Conservation (phyloP, 2,113 vertebrate species). For the Indri indri region DNA sequence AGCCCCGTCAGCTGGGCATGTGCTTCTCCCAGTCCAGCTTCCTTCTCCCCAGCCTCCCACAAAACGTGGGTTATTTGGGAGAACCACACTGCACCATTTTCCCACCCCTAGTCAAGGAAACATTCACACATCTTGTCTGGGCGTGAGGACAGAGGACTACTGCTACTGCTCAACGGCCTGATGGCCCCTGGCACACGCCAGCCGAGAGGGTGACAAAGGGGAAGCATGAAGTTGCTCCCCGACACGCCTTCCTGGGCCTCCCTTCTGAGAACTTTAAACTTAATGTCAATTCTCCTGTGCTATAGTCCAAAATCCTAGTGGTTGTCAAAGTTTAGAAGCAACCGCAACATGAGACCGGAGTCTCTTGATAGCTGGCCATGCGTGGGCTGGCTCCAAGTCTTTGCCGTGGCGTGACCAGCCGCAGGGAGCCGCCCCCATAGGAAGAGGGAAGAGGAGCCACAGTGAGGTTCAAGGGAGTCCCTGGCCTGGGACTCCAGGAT, state of each 20-base stretch:
- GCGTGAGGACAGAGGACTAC: background rate
- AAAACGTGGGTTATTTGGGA: background rate
- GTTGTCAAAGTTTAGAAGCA: background rate
- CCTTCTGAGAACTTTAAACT: background rate
- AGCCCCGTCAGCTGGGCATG: accelerated
- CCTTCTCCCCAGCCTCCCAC: background rate
- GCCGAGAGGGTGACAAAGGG: background rate
- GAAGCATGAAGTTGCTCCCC: accelerated
- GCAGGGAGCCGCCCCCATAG: background rate
- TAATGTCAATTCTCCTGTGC: background rate
- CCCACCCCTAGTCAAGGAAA: background rate
- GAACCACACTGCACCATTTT: background rate
- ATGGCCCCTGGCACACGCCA: too few relatives aligned
- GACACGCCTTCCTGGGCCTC: background rate
- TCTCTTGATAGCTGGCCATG: background rate
- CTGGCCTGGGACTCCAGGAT: background rate
- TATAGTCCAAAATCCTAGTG: background rate
- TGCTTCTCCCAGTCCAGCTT: too few relatives aligned
- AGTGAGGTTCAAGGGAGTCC: background rate
- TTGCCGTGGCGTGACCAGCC: background rate
- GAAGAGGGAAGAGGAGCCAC: background rate
- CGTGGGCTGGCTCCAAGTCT: background rate
- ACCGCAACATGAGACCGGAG: background rate
- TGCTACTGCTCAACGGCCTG: accelerated
- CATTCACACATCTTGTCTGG: background rate